phyloP scores from a whole-genome alignment of 2,113 vertebrate genomes.

The Gallinago jamesoni region DNA sequence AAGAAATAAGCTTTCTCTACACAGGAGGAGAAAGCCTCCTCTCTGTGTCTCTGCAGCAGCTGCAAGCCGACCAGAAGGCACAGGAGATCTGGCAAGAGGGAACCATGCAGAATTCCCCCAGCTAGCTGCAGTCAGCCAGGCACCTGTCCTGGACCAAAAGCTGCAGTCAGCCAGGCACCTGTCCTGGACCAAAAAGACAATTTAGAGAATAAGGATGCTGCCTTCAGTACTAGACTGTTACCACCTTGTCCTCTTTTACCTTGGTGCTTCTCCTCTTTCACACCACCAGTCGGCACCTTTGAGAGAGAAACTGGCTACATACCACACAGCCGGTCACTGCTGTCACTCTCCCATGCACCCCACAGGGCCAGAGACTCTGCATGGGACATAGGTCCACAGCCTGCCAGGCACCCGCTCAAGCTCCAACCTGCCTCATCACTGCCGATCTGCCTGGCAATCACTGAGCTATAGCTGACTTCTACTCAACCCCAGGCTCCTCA shows the following conservation, averaged over 20 bases:
- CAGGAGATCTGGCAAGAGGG: background rate
- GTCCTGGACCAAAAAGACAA: background rate
- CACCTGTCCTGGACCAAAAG: background rate
- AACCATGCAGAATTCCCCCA: background rate
- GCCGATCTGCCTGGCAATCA: background rate
- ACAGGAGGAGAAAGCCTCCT: background rate
- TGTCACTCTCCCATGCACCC: background rate
- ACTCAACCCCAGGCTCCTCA: background rate
- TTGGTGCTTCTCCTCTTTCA: background rate
- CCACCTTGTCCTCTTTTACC: background rate
- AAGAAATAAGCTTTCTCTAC: background rate
- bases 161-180: background rate
- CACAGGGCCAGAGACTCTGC: background rate
- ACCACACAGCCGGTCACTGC: background rate
- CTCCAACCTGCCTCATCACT: background rate
- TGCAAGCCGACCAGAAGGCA: background rate
- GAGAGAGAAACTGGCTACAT: background rate
- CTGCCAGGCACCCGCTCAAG: rapidly evolving
- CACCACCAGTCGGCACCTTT: background rate
- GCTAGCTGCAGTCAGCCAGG: background rate
- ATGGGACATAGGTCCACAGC: background rate
- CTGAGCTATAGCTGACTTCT: background rate
- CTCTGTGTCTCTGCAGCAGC: slow-evolving; percentile 15
- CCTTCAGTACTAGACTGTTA: background rate
- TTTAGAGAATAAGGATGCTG: background rate